Base-by-base conservation (phyloP, 2,797 vertebrate genomes). In the Tenualosa thibaudeaui region DNA sequence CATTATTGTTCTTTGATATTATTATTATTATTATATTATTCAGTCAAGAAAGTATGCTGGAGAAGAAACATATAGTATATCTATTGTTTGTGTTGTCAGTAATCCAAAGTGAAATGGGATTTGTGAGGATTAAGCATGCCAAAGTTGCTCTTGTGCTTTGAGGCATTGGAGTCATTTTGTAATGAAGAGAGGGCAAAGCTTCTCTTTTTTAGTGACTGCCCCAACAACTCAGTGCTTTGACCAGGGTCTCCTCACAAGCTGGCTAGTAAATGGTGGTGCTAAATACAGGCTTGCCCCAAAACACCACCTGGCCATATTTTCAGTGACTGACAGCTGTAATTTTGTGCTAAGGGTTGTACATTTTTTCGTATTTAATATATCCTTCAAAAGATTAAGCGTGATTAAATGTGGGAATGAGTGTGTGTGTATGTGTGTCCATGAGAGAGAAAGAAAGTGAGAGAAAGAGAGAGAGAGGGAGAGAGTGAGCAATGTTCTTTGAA, bases 91-190 rank as follows among this genome's bases (percentile, higher is more conserved):
- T 81, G 37, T 49, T 65, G 60, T 81, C 54, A 85, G 58, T 85
- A 43, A 78, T 78, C 71, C 71, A 78, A 78, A 78, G 71, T 78
- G 6, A 78, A 43, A 78, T 65, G 0, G 19, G 43, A 50, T 71
- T 85, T 37, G 81, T 43, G 71, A 43, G 81, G 84, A 87, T 83
- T 83, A 87, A 83, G 81, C 51, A 85, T 83, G 83, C 86, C 84
- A 87, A 87, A 87, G 82, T 82, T 87, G 13, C 49, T 85, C 51
- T 83, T n/a, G 50, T 54, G 17, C 37, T 71, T 58, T 22, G 31
- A 62, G 19, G 58, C 24, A 51, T 24, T 46, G 17, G 19, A 82
- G 81, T 46, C 37, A 83, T 83, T 81, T 75, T 68, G 56, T 31
- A 37, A 13, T 71, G 65, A 51, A 9, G 26, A 31, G 65, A 17